Evolutionary conservation across 2,113 vertebrate genomes (phyloP), one percentile per base, ranked within the genome.

Genomic region (Pituophis catenifer): DNA sequence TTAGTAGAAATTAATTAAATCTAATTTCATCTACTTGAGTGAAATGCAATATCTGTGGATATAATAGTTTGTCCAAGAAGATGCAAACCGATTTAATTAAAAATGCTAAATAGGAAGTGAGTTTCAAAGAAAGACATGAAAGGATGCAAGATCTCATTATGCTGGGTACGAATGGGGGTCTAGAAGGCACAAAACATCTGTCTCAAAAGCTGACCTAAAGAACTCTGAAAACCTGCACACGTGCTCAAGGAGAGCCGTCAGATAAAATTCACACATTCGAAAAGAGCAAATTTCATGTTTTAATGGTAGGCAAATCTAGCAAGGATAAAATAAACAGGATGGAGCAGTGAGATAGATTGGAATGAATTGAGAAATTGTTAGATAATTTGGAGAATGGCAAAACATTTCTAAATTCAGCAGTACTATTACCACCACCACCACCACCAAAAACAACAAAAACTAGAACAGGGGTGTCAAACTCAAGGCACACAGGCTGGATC

Each of bases 1-100:
- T 93, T 93, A 93, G 55, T 86, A n/a, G 88, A 52, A 93, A 85
- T 90, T 93, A 93, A 93, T 93, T 90, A 93, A 89, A 86, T 93
- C 88, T 93, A 89, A 93, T 93, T 93, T 86, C 92, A 93, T 93
- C 92, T 93, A 58, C 88, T 85, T 52, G 92, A 93, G 29, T 93
- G 92, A 93, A 93, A 93, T 57, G 92, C 92, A 93, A 90, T 89
- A 90, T 86, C 54, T 90, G 50, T 90, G 88, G 90, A 93, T 90
- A 86, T 86, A 90, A 93, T 59, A 93, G 88, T 86, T 90, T 93
- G 88, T 90, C 88, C 54, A 59, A 93, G 65, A 89, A 93, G 92
- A 93, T 48, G 44, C 92, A 52, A 59, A 52, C 54, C 53, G 2
- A 52, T 93, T 93, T 93, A 93, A 93, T 93, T 93, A 93, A 93